Base-by-base conservation (phyloP, 2,888 invertebrate genomes). In the Yponomeuta evonymella region DNA sequence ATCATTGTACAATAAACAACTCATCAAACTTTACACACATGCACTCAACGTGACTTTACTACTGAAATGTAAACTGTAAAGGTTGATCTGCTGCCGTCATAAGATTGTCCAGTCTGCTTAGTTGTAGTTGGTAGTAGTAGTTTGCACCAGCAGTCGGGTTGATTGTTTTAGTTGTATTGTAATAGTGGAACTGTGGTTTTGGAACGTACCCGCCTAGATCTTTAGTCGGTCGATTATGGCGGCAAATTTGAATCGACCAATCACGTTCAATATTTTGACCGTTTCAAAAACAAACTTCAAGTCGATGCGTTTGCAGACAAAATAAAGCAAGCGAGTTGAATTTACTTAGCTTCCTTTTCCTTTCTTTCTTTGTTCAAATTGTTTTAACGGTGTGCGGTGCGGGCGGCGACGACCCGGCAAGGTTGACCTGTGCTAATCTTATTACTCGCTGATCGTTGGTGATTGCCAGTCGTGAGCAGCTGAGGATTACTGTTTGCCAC, bases 161-260 rank as follows among this genome's bases (percentile, higher is more conserved):
- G 3, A 5, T 43, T 43, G 43, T 43, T 43, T 43, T 33, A 33
- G 33, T 33, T 33, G 33, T 33, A 23, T 23, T 1, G 3, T 5
- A 43, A 8, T n/a, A 36, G 33, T 67, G 33, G 33, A 30, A 30
- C 2, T 66, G 33, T 70, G 33, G 69, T 76, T 74, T 76, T 75
- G 62, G 77, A 83, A 79, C 79, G 79, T 72, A 78, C 73, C 79
- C 75, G 23, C 77, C 77, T 85, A 81, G 86, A 86, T 86, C 85
- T 71, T 73, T 75, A 79, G 77, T 83, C 83, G 78, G 82, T 79
- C 51, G 68, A 48, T 36, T n/a, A 15, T 43, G 67, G 88, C 88
- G 90, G 80, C 70, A 82, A 75, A 78, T 91, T 89, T 79, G 77
- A 90, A 76, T 85, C 85, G 75, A 73, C 91, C 90, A 91, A 90